These are phyloP conservation scores for Herminia tarsipennalis DNA, from an alignment of 2,888 invertebrate species.

Conservation along the genomic window DNA sequence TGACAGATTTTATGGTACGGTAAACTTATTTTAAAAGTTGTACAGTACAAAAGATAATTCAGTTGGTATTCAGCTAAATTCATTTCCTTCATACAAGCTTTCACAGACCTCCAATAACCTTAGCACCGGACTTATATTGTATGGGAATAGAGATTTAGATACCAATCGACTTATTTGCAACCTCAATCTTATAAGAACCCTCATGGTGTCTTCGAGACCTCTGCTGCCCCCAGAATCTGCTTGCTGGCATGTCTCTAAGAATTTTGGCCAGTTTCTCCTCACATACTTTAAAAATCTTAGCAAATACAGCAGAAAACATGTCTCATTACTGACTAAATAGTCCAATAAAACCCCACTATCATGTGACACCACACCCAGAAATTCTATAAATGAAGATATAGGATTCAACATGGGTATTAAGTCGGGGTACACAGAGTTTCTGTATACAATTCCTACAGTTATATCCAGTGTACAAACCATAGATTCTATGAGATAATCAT, in stretches of 20 bases:
- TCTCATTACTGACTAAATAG: constrained; percentile 95
- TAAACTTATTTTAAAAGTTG: too few species aligned
- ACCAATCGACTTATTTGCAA: constrained; percentile 93
- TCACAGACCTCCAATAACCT: constrained; percentile 94
- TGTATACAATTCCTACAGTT: constrained; percentile 93
- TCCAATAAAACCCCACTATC: constrained; percentile 93
- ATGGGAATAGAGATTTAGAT: constrained; percentile 93
- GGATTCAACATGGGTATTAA: constrained; percentile 94
- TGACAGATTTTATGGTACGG: too few species aligned
- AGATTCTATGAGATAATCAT: constrained; percentile 95
- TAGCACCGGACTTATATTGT: constrained; percentile 95
- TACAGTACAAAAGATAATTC: constrained; percentile 14
- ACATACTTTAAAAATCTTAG: constrained; percentile 94
- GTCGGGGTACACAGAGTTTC: constrained; percentile 92
- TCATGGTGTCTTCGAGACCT: constrained; percentile 93
- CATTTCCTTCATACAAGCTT: constrained; percentile 93
- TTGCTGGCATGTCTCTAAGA: constrained; percentile 90
- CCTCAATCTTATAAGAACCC: constrained; percentile 91
- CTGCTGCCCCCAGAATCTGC: constrained; percentile 83
- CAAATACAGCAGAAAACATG: constrained; percentile 94
- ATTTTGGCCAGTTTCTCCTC: constrained; percentile 93
- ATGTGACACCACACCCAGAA: constrained; percentile 92
- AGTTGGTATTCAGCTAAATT: constrained; percentile 87
- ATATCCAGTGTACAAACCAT: constrained; percentile 97
- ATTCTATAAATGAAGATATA: constrained; percentile 94